These are phyloP conservation scores for Coptodon bakossiorum DNA, from an alignment of 2,113 vertebrate species.

Conservation along the genomic window DNA sequence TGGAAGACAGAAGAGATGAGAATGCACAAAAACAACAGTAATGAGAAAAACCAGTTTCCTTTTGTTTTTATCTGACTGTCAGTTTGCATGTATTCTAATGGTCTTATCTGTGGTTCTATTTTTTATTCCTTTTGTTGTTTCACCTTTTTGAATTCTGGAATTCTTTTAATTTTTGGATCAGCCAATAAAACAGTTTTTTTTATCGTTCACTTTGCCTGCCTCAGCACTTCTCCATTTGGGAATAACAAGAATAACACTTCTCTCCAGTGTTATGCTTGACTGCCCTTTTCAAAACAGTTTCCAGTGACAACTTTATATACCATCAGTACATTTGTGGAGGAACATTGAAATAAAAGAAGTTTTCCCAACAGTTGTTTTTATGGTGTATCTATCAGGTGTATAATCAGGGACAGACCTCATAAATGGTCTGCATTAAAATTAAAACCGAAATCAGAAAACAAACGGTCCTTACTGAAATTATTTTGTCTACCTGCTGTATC, in stretches of 20 bases:
- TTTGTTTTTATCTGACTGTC: not conserved
- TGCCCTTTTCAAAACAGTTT: not conserved
- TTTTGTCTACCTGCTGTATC: conserved; percentile 36
- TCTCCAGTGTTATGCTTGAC: not conserved
- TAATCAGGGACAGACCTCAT: not conserved
- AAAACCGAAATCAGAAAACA: not conserved
- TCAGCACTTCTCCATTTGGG: not conserved
- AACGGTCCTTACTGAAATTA: not conserved
- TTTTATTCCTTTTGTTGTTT: not conserved
- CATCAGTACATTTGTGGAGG: not conserved
- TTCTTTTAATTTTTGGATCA: not conserved
- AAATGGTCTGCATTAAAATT: not conserved
- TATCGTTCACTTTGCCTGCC: not conserved
- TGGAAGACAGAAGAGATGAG: not conserved
- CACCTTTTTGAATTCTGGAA: not conserved
- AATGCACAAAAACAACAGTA: not conserved
- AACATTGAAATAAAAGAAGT: not conserved
- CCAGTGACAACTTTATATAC: not conserved
- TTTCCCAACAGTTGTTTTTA: not conserved
- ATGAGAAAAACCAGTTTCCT: not conserved
- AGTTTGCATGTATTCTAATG: not conserved
- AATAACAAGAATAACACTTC: not conserved
- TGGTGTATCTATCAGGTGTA: not conserved
- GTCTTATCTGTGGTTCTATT: not conserved
- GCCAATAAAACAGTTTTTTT: not conserved